Evolutionary conservation across 2,888 invertebrate species (phyloP).

Genomic region (Dynastes grantii): DNA sequence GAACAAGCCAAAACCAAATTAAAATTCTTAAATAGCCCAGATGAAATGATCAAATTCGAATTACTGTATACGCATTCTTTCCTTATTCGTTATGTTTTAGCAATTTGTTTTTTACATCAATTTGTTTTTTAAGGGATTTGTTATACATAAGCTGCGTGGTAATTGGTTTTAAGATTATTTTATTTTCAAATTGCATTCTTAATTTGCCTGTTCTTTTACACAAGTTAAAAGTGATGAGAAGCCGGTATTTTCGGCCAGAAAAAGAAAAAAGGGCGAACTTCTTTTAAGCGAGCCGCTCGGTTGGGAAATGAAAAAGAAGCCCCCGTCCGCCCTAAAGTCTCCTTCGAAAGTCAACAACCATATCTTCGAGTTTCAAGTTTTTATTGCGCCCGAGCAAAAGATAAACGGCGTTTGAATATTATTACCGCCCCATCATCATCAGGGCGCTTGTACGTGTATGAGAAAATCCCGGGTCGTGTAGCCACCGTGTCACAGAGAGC

Average conservation of each 20-base stretch:
- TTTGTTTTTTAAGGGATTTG: too few species aligned
- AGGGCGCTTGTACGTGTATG: constrained; percentile 21
- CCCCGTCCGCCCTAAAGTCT: neutral
- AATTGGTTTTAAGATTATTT: too few species aligned
- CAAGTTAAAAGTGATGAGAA: neutral
- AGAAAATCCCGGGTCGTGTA: constrained; percentile 41
- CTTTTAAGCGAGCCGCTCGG: neutral
- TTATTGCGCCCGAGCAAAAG: constrained; percentile 46
- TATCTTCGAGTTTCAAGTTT: constrained; percentile 44
- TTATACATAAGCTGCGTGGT: too few species aligned
- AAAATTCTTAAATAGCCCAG: too few species aligned
- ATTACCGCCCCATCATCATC: constrained; percentile 13
- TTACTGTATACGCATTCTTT: too few species aligned
- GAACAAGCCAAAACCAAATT: too few species aligned
- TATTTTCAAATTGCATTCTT: neutral
- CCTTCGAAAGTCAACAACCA: constrained; percentile 39
- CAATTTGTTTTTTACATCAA: too few species aligned
- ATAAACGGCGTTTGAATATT: constrained; percentile 47
- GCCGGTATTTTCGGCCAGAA: neutral
- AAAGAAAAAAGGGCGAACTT: too few species aligned
- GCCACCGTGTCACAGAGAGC: constrained; percentile 1
- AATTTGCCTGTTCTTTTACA: neutral
- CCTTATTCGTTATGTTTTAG: too few species aligned
- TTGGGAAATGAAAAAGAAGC: constrained; percentile 24
- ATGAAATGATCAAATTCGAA: too few species aligned